Evolutionary conservation across 2,888 invertebrate species (phyloP).

Genomic region (Rhagium mordax): DNA sequence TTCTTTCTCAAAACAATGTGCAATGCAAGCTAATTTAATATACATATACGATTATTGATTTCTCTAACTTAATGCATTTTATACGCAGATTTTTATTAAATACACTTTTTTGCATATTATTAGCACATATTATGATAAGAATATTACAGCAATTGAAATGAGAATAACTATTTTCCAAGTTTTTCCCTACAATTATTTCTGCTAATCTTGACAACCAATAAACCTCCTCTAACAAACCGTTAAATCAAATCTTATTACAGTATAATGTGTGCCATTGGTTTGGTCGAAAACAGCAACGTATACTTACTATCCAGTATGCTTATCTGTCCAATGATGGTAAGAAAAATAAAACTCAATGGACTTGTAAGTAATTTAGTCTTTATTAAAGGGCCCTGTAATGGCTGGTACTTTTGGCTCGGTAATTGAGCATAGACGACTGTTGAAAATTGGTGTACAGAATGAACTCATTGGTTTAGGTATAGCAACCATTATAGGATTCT

Average conservation of each 20-base stretch:
- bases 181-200: no score
- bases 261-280: slow-evolving; percentile 80
- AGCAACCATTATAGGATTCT: slow-evolving; percentile 79
- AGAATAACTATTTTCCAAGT: no score
- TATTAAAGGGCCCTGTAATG: slow-evolving; percentile 80
- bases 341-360: slow-evolving; percentile 16
- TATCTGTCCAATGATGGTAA: slow-evolving; percentile 85
- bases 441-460: slow-evolving; percentile 77
- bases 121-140: no score
- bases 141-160: no score
- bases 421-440: slow-evolving; percentile 77
- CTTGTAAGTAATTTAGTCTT: background rate
- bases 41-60: no score
- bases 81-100: no score
- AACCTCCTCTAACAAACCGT: no score
- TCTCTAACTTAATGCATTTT: no score
- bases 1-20: no score
- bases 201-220: no score
- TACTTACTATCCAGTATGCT: slow-evolving; percentile 86
- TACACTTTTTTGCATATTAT: no score
- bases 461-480: slow-evolving; percentile 79
- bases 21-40: no score
- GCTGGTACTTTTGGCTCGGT: slow-evolving; percentile 84
- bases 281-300: slow-evolving; percentile 83
- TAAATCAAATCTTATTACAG: slow-evolving; percentile 62